Evolutionary conservation across 1,140 invertebrate genomes (phyloP).

Genomic region (Drosophila prosaltans): DNA sequence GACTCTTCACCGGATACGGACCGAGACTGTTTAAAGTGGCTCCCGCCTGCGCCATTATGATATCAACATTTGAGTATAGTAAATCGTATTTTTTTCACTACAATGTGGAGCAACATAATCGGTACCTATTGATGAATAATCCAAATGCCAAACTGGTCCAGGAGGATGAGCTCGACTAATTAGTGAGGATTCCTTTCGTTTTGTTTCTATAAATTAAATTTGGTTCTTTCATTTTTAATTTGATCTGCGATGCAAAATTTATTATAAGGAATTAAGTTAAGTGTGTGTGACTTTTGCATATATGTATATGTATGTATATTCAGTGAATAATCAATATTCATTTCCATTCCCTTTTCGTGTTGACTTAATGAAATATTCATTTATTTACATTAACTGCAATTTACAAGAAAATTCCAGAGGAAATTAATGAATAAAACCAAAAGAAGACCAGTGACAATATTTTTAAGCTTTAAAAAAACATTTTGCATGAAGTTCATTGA

Average conservation of each 20-base stretch:
- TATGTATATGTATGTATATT: neutral
- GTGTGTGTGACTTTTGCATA: neutral
- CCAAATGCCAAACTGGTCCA: slow-evolving; percentile 36
- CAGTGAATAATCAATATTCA: slow-evolving; percentile 48
- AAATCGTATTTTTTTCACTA: slow-evolving; percentile 92
- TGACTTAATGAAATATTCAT: slow-evolving; percentile 55
- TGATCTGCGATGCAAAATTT: slow-evolving; percentile 8
- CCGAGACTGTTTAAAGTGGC: slow-evolving; percentile 96
- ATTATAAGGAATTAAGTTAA: slow-evolving; percentile 39
- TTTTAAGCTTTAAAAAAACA: neutral
- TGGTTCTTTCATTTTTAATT: slow-evolving; percentile 35
- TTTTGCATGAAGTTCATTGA: neutral
- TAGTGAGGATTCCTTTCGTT: neutral
- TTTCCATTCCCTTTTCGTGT: slow-evolving; percentile 8
- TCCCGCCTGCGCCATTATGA: slow-evolving; percentile 99
- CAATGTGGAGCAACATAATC: slow-evolving; percentile 84
- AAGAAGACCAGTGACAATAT: neutral
- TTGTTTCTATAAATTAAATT: slow-evolving; percentile 40
- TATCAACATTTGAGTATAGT: slow-evolving; percentile 96
- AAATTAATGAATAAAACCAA: slow-evolving; percentile 36
- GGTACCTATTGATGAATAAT: slow-evolving; percentile 47
- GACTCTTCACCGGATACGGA: slow-evolving; percentile 91
- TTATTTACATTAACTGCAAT: slow-evolving; percentile 60
- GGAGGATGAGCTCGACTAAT: slow-evolving; percentile 50
- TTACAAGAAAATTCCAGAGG: slow-evolving; percentile 27